Evolutionary conservation across 2,888 invertebrate genomes (phyloP).

Genomic region (Pollenia griseotomentosa): DNA sequence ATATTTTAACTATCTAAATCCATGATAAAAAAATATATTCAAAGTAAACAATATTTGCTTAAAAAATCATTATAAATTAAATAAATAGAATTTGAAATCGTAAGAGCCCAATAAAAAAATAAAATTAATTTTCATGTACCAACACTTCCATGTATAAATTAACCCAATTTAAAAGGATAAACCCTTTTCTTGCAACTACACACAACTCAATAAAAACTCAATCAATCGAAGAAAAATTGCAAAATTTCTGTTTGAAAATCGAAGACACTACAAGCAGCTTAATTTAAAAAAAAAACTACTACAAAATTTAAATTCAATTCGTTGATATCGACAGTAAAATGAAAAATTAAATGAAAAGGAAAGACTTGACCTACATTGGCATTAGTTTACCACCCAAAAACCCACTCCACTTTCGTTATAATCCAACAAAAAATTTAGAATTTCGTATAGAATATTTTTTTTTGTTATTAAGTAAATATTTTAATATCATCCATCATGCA

Average conservation of each 20-base stretch:
- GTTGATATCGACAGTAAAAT: neutral
- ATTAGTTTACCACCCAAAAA: constrained; percentile 35
- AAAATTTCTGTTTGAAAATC: constrained; percentile 27
- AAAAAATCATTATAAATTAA: too few relatives aligned
- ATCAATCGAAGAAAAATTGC: constrained; percentile 20
- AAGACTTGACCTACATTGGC: constrained; percentile 50
- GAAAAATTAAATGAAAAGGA: neutral
- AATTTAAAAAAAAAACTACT: constrained; percentile 5
- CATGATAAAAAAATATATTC: too few relatives aligned
- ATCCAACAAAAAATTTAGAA: neutral
- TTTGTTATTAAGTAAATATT: constrained; percentile 63
- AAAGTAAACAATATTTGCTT: too few relatives aligned
- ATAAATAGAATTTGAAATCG: too few relatives aligned
- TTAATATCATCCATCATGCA: constrained; percentile 51
- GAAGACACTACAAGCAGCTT: constrained; percentile 39
- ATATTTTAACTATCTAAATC: too few relatives aligned
- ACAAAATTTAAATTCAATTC: constrained; percentile 31
- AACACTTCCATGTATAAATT: constrained; percentile 32
- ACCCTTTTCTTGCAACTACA: neutral
- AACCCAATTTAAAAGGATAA: neutral
- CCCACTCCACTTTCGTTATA: constrained; percentile 6
- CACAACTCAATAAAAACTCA: neutral
- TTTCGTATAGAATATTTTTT: neutral
- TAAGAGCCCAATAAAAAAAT: too few relatives aligned
- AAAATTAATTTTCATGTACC: neutral